Percentiles rank a stretch among this genome's conserved stretches.
These are phyloP conservation scores for Prinia subflava DNA, from an alignment of 2,113 vertebrate genomes.

Conservation along the genomic window DNA sequence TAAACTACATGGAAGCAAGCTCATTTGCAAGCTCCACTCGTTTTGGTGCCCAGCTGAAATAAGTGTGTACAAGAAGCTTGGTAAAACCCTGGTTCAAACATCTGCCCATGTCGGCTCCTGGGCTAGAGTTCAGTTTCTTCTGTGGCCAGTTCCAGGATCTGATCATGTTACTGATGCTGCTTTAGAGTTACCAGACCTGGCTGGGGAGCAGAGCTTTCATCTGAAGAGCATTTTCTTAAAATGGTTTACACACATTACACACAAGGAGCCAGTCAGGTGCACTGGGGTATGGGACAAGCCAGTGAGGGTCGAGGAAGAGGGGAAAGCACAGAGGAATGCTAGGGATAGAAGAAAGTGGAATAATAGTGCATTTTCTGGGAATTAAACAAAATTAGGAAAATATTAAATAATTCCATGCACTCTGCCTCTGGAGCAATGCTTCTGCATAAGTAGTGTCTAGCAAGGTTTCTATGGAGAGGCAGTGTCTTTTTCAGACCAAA, in stretches of 20 bases:
- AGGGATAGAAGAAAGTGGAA: not conserved
- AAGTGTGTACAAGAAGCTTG: not conserved
- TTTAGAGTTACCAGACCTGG: not conserved
- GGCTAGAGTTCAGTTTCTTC: not conserved
- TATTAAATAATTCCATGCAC: not conserved
- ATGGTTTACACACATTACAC: not conserved
- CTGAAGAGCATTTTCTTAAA: not conserved
- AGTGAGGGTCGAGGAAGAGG: not conserved
- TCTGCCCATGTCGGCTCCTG: fast-evolving
- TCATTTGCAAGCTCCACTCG: not conserved
- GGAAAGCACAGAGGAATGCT: not conserved
- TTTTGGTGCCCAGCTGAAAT: not conserved
- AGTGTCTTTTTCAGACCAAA: not conserved
- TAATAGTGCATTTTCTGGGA: not conserved
- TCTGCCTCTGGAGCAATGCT: not conserved
- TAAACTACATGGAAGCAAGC: not conserved
- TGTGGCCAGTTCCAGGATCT: not conserved
- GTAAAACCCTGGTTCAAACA: not conserved
- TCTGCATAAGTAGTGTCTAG: not conserved
- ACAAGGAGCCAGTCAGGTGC: not conserved
- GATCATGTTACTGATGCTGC: not conserved
- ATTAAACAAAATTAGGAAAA: not conserved
- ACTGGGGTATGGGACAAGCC: not conserved
- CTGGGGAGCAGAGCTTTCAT: not conserved
- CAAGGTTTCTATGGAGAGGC: not conserved